Percentiles rank a stretch among this genome's conserved stretches.
phyloP scores from a whole-genome alignment of 2,888 invertebrate genomes.

The Dinocampus coccinellae region DNA sequence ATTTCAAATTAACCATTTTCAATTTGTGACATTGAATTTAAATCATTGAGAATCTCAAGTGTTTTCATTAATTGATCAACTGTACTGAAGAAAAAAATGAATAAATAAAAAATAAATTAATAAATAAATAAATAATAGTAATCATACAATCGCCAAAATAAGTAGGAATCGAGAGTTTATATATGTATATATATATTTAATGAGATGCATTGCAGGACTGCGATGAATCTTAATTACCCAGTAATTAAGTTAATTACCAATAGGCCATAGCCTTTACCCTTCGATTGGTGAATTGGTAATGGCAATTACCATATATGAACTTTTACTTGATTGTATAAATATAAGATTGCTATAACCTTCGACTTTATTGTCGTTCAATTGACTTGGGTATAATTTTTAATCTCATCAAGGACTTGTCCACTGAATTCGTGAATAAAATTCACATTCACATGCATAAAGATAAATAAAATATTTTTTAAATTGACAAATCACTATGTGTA shows the following conservation, averaged over 20 bases:
- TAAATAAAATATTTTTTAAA: not conserved
- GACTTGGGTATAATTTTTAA: not conserved
- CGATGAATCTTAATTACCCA: slow-evolving; percentile 53
- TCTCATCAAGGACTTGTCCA: slow-evolving; percentile 22
- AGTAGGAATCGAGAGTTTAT: not conserved
- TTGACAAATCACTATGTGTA: not conserved
- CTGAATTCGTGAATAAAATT: too few species aligned
- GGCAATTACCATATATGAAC: slow-evolving; percentile 2
- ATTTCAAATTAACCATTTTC: not conserved
- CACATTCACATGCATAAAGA: too few species aligned
- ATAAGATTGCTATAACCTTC: slow-evolving; percentile 16
- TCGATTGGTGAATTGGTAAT: not conserved
- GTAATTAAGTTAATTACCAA: slow-evolving; percentile 46
- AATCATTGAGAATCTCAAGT: not conserved
- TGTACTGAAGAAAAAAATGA: not conserved
- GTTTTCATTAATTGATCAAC: slow-evolving; percentile 26
- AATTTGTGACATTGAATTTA: slow-evolving; percentile 17
- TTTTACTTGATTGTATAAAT: not conserved
- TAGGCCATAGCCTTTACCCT: slow-evolving; percentile 28
- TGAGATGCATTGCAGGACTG: not conserved
- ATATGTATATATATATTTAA: not conserved
- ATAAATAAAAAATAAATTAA: too few species aligned
- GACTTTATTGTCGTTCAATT: too few species aligned
- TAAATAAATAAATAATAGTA: too few species aligned
- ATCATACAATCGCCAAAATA: slow-evolving; percentile 16